These are phyloP conservation scores for Adelosebastes latens DNA, from an alignment of 2,797 vertebrate species.

Conservation along the genomic window DNA sequence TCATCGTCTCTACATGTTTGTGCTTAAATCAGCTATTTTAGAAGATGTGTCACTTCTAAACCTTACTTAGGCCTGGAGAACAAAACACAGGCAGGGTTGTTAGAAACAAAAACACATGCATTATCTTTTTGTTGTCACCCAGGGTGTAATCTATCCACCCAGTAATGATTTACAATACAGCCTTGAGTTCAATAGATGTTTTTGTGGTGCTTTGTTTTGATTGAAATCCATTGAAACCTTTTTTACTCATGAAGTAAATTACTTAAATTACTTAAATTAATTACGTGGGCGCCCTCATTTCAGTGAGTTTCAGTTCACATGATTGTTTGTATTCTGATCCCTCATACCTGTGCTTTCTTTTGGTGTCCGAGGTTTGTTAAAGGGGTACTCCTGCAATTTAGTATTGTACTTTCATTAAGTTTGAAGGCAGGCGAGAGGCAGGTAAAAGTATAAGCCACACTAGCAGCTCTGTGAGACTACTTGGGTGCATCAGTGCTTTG, in stretches of 20 bases:
- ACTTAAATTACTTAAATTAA: background rate
- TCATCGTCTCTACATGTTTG: slow-evolving; percentile 42
- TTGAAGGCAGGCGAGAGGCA: background rate
- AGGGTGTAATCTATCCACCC: slow-evolving; percentile 18
- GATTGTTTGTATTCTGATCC: background rate
- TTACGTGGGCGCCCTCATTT: background rate
- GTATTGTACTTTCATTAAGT: background rate
- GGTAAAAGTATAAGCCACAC: background rate
- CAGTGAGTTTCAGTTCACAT: background rate
- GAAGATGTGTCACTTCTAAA: slow-evolving; percentile 45
- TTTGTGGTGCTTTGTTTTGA: slow-evolving; percentile 18
- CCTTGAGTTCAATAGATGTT: slow-evolving; percentile 2
- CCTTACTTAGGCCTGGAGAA: slow-evolving; percentile 1
- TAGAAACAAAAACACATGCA: slow-evolving; percentile 39
- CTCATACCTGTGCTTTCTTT: background rate
- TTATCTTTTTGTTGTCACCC: slow-evolving; percentile 24
- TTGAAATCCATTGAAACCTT: slow-evolving; percentile 5
- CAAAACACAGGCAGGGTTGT: slow-evolving; percentile 15
- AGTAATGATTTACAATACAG: slow-evolving; percentile 28
- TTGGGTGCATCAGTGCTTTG: background rate
- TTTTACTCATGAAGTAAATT: slow-evolving; percentile 11
- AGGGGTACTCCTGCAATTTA: background rate
- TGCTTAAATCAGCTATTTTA: slow-evolving; percentile 57
- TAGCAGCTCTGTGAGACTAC: too few relatives aligned
- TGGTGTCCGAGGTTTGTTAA: background rate